Conservation (phyloP, 1,140 invertebrate species). For the Ridgeia piscesae region DNA sequence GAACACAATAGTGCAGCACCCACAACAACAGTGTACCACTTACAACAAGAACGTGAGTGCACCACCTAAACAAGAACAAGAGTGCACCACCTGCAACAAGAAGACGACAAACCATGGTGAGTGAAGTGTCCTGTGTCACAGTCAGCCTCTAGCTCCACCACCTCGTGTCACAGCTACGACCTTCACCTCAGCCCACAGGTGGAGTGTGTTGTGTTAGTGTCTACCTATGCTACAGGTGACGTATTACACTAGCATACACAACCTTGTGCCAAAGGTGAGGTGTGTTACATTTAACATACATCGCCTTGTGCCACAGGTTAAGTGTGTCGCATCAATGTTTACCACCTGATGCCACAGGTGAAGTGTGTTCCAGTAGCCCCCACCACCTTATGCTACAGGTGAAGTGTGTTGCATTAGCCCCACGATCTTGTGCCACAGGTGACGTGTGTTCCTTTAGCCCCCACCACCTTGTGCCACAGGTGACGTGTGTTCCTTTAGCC, state of each 20-base stretch:
- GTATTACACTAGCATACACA: neutral
- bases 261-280: neutral
- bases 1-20: neutral
- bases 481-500: neutral
- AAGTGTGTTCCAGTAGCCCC: too few relatives aligned
- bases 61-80: too few relatives aligned
- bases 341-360: neutral
- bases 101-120: neutral
- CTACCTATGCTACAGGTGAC: neutral
- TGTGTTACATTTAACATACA: neutral
- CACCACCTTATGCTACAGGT: too few relatives aligned
- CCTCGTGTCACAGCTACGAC: neutral
- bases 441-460: neutral
- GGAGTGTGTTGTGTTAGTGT: neutral
- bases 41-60: too few relatives aligned
- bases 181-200: too few relatives aligned
- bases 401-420: neutral
- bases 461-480: neutral
- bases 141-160: neutral
- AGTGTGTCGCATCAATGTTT: neutral
- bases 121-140: neutral
- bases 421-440: neutral
- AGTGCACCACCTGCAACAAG: too few relatives aligned
- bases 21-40: too few relatives aligned
- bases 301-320: neutral